Evolutionary conservation across 2,113 vertebrate species (phyloP).

Genomic region (Cranoglanis bouderius): DNA sequence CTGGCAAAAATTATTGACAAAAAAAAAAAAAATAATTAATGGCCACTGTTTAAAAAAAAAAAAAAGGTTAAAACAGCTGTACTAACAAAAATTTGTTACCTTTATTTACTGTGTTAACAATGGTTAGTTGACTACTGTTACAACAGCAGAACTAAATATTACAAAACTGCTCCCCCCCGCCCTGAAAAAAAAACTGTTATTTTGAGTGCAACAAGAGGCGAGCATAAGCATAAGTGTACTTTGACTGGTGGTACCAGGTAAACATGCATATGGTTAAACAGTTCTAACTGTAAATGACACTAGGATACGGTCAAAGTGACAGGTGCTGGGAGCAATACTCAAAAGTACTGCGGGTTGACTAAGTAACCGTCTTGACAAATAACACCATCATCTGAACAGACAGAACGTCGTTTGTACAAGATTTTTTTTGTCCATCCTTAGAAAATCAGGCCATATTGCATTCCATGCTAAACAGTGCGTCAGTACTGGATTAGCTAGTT

Average conservation of each 20-base stretch:
- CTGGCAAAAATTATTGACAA: constrained; percentile 57
- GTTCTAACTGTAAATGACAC: constrained; percentile 43
- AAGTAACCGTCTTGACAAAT: not conserved
- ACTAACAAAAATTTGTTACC: constrained; percentile 61
- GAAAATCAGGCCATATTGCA: not conserved
- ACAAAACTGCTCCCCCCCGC: constrained; percentile 47
- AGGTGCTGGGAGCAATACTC: constrained; percentile 37
- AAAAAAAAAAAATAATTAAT: constrained; percentile 59
- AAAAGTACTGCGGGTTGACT: constrained; percentile 29
- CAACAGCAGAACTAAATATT: constrained; percentile 65
- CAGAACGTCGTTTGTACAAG: not conserved
- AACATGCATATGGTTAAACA: constrained; percentile 47
- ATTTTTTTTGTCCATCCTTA: not conserved
- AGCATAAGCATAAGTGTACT: constrained; percentile 52
- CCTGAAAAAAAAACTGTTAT: not conserved
- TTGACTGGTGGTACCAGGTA: constrained; percentile 55
- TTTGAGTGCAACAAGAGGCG: constrained; percentile 31
- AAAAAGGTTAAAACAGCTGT: constrained; percentile 45
- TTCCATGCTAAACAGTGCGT: constrained; percentile 11
- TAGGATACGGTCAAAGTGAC: constrained; percentile 49
- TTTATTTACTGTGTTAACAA: constrained; percentile 66
- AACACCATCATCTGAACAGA: too few species aligned
- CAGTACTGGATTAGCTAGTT: not conserved
- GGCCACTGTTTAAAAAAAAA: constrained; percentile 59
- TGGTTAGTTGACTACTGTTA: constrained; percentile 70